Evolutionary conservation across 2,888 invertebrate species (phyloP).

Genomic region (Hyposoter didymator): DNA sequence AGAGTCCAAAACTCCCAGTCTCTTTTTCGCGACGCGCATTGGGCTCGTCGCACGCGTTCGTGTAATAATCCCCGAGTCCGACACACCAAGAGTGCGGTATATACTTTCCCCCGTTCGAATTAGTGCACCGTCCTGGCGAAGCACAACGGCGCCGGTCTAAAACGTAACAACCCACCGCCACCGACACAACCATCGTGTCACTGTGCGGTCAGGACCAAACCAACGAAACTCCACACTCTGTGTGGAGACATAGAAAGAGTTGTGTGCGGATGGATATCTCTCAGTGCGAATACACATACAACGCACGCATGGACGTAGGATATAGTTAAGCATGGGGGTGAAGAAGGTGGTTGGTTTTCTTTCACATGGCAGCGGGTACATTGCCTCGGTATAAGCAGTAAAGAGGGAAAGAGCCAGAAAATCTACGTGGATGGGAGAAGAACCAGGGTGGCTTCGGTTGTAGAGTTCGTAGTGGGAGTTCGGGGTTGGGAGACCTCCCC

Average conservation of each 20-base stretch:
- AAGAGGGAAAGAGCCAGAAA: constrained; percentile 33
- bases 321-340: constrained; percentile 76
- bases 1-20: constrained; percentile 37
- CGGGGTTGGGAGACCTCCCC: constrained; percentile 72
- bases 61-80: constrained; percentile 63
- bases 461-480: constrained; percentile 65
- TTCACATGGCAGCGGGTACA: constrained; percentile 47
- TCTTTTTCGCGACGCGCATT: constrained; percentile 17
- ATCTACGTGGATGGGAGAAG: constrained; percentile 31
- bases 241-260: constrained; percentile 11
- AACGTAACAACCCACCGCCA: constrained; percentile 65
- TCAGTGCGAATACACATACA: constrained; percentile 31
- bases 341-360: constrained; percentile 77
- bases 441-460: constrained; percentile 59
- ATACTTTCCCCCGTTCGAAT: constrained; percentile 68
- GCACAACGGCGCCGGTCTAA: constrained; percentile 68
- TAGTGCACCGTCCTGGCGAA: constrained; percentile 73
- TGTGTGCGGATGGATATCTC: neutral
- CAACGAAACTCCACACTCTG: constrained; percentile 54
- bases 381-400: constrained; percentile 36
- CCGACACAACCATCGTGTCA: constrained; percentile 55
- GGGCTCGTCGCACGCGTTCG: constrained; percentile 42
- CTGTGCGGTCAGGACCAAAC: constrained; percentile 42
- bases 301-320: constrained; percentile 71
- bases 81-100: constrained; percentile 49